Conservation (phyloP, 2,113 vertebrate species). For the Centropristis striata region DNA sequence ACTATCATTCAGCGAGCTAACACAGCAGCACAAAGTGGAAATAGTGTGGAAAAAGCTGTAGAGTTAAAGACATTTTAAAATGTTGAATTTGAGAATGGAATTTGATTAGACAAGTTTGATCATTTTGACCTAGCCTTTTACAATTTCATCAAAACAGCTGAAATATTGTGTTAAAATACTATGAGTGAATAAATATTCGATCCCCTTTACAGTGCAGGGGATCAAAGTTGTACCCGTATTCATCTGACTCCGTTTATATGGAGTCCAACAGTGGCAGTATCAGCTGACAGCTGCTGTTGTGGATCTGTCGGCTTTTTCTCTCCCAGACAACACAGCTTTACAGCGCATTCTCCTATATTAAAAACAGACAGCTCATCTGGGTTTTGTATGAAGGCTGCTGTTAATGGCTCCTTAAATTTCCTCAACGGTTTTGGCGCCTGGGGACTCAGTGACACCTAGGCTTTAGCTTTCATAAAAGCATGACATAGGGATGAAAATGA, state of each 20-base stretch:
- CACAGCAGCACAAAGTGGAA: too few relatives aligned
- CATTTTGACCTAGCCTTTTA: neutral
- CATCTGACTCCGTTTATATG: neutral
- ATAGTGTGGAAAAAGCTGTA: too few relatives aligned
- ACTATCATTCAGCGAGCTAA: too few relatives aligned
- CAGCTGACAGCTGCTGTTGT: slow-evolving; percentile 10
- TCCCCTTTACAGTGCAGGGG: neutral
- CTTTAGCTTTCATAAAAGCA: slow-evolving; percentile 19
- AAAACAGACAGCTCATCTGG: slow-evolving; percentile 14
- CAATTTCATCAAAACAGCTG: neutral
- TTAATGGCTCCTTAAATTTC: slow-evolving; percentile 3
- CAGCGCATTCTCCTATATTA: neutral
- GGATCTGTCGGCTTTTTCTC: neutral
- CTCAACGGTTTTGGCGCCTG: neutral
- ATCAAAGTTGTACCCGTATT: neutral
- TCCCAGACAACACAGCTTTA: neutral
- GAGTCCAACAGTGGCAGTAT: neutral
- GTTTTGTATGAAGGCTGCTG: slow-evolving; percentile 23
- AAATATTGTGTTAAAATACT: neutral
- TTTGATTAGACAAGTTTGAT: neutral
- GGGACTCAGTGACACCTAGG: neutral
- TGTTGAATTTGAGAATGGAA: neutral
- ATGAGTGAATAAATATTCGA: neutral
- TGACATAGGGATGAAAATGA: neutral
- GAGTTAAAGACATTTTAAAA: too few relatives aligned